Conservation (phyloP, 2,113 vertebrate genomes). For the Dromaius novaehollandiae region DNA sequence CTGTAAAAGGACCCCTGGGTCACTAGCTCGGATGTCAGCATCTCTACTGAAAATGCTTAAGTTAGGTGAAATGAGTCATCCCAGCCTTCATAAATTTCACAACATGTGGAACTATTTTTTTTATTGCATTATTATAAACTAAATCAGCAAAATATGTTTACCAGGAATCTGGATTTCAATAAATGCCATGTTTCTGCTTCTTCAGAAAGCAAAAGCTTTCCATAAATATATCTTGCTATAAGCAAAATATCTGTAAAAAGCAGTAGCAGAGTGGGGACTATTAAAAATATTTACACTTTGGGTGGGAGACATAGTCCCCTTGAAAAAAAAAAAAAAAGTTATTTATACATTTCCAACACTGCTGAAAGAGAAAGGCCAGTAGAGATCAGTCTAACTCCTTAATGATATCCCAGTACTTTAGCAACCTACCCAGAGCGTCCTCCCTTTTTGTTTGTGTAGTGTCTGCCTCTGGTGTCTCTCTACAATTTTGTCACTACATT, state of each 20-base stretch:
- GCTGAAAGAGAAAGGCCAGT: neutral
- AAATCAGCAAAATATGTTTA: neutral
- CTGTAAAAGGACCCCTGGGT: neutral
- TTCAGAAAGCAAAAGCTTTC: neutral
- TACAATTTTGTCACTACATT: neutral
- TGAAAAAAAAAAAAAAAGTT: neutral
- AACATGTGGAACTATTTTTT: neutral
- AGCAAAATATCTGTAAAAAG: neutral
- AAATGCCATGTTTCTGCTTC: neutral
- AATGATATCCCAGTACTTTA: neutral
- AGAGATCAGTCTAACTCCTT: neutral
- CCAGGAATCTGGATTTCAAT: neutral
- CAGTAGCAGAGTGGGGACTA: neutral
- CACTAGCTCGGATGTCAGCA: neutral
- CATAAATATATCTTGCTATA: fast-evolving
- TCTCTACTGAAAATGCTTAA: neutral
- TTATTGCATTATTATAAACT: neutral
- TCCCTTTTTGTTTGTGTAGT: neutral
- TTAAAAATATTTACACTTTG: neutral
- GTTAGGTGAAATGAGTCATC: neutral
- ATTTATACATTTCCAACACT: neutral
- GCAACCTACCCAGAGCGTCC: neutral
- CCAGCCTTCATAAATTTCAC: neutral
- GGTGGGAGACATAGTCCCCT: neutral
- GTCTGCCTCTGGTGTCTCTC: neutral